A percentile compares a stretch with the other conserved stretches of the same genome.
phyloP scores from a whole-genome alignment of 2,113 vertebrate species.

The Campylorhamphus procurvoides region DNA sequence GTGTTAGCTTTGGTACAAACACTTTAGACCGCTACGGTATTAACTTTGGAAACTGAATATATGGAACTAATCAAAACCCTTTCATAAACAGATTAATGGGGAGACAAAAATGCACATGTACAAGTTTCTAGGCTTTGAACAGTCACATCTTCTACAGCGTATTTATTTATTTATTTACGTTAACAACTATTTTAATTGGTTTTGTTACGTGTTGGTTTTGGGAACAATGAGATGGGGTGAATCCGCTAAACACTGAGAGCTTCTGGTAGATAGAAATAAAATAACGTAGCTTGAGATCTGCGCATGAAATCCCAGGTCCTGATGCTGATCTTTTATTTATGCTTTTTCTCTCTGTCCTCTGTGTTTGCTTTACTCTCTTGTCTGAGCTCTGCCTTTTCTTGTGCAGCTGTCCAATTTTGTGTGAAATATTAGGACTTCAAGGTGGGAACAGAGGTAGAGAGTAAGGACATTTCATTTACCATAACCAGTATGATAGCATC shows the following conservation, averaged over 20 bases:
- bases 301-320: not conserved
- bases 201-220: not conserved
- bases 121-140: slow-evolving; percentile 18
- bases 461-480: not conserved
- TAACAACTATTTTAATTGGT: slow-evolving; percentile 43
- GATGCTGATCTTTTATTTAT: not conserved
- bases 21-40: not conserved
- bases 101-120: slow-evolving; percentile 22
- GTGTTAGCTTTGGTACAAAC: not conserved
- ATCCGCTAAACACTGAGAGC: not conserved
- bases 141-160: not conserved
- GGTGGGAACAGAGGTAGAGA: not conserved
- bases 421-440: not conserved
- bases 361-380: not conserved
- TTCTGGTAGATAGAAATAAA: not conserved
- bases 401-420: not conserved
- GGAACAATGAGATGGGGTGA: not conserved
- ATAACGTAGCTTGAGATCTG: not conserved
- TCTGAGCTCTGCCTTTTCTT: not conserved
- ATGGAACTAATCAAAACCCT: slow-evolving; percentile 37
- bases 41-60: slow-evolving; percentile 35
- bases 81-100: slow-evolving; percentile 58
- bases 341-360: not conserved
- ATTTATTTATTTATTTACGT: slow-evolving; percentile 48
- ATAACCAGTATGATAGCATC: not conserved